These are phyloP conservation scores for Rhizomys pruinosus DNA, from an alignment of 2,113 vertebrate species.

Conservation along the genomic window DNA sequence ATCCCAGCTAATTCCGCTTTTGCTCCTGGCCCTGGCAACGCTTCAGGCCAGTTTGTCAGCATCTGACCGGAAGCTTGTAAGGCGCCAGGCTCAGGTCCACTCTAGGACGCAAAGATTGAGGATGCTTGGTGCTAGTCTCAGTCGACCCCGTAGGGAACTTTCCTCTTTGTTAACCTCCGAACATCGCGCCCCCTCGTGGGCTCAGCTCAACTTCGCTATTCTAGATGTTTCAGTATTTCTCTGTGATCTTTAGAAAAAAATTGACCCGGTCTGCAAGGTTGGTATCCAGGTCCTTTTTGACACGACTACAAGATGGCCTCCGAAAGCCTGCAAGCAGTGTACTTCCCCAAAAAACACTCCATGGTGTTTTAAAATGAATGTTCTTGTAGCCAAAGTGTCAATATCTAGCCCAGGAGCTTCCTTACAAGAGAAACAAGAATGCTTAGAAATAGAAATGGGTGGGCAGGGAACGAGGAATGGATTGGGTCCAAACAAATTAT, in stretches of 20 bases:
- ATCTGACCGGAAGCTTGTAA: no score
- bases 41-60: no score
- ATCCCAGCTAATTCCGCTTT: neutral
- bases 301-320: slow-evolving; percentile 52
- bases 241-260: neutral
- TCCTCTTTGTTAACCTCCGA: neutral
- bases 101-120: no score
- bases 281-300: neutral
- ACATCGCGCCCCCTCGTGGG: slow-evolving; percentile 53
- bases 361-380: neutral
- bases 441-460: neutral
- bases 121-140: no score
- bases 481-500: no score
- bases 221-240: neutral
- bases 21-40: neutral
- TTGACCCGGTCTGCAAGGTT: neutral
- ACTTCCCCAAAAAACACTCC: neutral
- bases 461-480: no score
- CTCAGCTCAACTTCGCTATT: neutral
- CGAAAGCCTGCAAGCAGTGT: neutral
- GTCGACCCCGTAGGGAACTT: no score
- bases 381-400: neutral
- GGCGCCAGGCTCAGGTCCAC: no score
- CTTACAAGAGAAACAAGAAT: slow-evolving; percentile 15
- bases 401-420: neutral